Percentiles rank a stretch among this genome's conserved stretches.
phyloP scores from a whole-genome alignment of 2,888 invertebrate genomes.

The Ophioninae sp. region DNA sequence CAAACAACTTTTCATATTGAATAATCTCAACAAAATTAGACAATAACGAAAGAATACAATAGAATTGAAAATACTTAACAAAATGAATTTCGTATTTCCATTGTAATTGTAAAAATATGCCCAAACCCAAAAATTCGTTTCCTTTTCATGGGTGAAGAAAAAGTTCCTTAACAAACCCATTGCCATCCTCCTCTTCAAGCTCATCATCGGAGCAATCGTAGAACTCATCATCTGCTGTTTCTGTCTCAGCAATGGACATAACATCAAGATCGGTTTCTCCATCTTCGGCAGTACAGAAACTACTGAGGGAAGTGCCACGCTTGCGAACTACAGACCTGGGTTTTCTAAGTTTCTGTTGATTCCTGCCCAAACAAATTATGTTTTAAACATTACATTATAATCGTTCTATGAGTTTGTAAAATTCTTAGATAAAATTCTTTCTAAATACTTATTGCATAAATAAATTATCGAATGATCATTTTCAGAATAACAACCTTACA shows the following conservation, averaged over 20 bases:
- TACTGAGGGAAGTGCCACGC: slow-evolving; percentile 69
- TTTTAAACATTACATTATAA: neutral
- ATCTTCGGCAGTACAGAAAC: slow-evolving; percentile 70
- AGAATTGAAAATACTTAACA: neutral
- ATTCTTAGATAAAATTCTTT: too few species aligned
- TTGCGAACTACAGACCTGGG: slow-evolving; percentile 66
- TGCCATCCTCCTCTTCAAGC: slow-evolving; percentile 70
- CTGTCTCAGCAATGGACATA: slow-evolving; percentile 76
- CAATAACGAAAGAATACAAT: neutral
- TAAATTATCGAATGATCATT: too few species aligned
- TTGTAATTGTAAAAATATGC: neutral
- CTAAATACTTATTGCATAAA: too few species aligned
- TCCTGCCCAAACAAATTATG: slow-evolving; percentile 65
- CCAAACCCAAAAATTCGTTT: neutral
- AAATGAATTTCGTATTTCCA: neutral
- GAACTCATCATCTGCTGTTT: slow-evolving; percentile 78
- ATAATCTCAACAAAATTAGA: too few species aligned
- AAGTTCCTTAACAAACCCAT: slow-evolving; percentile 70
- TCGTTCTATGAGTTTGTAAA: too few species aligned
- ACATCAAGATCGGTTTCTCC: slow-evolving; percentile 76
- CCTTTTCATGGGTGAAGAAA: neutral
- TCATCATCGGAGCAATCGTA: slow-evolving; percentile 79
- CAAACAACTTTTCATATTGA: too few species aligned
- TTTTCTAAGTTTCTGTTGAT: slow-evolving; percentile 71
- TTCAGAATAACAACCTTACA: neutral